Evolutionary conservation across 2,888 invertebrate genomes (phyloP), one percentile per base, ranked within the genome.

Genomic region (Ennomos erosarius): DNA sequence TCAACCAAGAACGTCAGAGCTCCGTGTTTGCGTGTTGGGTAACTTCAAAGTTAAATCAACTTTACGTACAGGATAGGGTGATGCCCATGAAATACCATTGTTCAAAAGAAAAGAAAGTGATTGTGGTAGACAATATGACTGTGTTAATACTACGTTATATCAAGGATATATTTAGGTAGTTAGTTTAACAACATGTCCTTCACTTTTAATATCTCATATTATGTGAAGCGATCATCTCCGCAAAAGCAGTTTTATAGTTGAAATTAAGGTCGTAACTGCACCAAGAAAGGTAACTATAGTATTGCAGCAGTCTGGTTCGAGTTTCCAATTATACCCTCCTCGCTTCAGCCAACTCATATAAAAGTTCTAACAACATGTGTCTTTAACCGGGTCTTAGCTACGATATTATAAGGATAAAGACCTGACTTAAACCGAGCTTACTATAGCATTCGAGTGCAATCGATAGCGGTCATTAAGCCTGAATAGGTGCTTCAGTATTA

Each of bases 271-370:
- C 78, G 71, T 82, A 81, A 85, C 80, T 79, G 79, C 71, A 71
- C 70, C 67, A 55, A 74, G 68, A 70, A 71, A 66, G 70, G 65
- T 68, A 65, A 73, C 73, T 71, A 26, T 26, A 73, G 70, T 76
- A 76, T 78, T 79, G 79, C 80, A 78, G 75, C 78, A 78, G 79
- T 82, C 84, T 87, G 80, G 59, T 64, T 57, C 59, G 75, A 85
- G 83, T 88, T 90, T 90, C 88, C 90, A 90, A 91, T 90, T 89
- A 90, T 85, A 89, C 85, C 55, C 83, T 81, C 85, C 81, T 78
- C 73, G 85, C 82, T 87, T 87, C 78, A 84, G 81, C 82, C 78
- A 89, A 88, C 85, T 90, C 87, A 82, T 87, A 89, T 89, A 90
- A 90, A 91, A 91, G 83, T 90, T 91, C 74, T 76, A 78, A 82